Evolutionary conservation across 1,140 invertebrate species (phyloP), one percentile per base, ranked within the genome.

Genomic region (Coboldia fuscipes): DNA sequence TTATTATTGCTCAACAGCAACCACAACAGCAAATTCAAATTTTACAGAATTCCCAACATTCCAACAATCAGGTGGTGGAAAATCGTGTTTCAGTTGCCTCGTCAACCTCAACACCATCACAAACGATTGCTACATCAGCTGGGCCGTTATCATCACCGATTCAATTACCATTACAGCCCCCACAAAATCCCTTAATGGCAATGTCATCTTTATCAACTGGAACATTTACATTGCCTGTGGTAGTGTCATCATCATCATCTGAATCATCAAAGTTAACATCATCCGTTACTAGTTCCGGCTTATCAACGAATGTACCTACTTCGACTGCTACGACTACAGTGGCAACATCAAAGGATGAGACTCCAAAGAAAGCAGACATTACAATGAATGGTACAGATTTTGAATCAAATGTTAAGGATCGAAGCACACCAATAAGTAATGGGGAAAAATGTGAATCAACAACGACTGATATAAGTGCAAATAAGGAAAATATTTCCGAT

Each of bases 101-200:
- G 2, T 31, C 30, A 18, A 31, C 21, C 7, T 17, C 30, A n/a
- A n/a, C n/a, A n/a, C n/a, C n/a, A n/a, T n/a, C n/a, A n/a, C n/a
- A n/a, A n/a, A n/a, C n/a, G n/a, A n/a, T n/a, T n/a, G n/a, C n/a
- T n/a, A 10, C 20, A 21, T 12, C 36, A 40, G 18, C 16, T 37
- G 20, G 20, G 22, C 27, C 33, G 14, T 10, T 38, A 9, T 16
- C 32, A 17, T 33, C 37, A 15, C 36, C 41, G 4, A 30, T 22
- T 14, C 26, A 34, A 29, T 13, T 23, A 26, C 23, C 34, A 38
- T 18, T 34, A 10, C 36, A 38, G 21, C 44, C 49, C 20, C 44
- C 51, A 32, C 41, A 42, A 24, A 54, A 54, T 42, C 51, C 51
- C 24, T 45, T 54, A 13, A 30, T 54, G 35, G 50, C 51, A 5